Evolutionary conservation across 2,888 invertebrate species (phyloP).

Genomic region (Drosophila ezoana): DNA sequence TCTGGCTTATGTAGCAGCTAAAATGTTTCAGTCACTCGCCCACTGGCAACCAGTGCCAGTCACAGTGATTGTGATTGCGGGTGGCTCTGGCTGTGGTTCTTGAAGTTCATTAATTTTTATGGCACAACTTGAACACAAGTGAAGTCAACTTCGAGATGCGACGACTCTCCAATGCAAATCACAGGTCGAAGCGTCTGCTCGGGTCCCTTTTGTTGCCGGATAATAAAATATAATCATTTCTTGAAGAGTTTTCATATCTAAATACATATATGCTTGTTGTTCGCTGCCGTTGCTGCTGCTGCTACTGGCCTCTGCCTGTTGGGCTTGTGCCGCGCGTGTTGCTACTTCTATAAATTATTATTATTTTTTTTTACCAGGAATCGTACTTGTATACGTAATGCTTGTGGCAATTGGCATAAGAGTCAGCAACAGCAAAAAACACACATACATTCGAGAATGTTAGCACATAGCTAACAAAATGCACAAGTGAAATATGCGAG

Average conservation of each 20-base stretch:
- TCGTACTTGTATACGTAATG: conserved; percentile 3
- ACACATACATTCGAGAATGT: conserved; percentile 21
- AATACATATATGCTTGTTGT: conserved; percentile 46
- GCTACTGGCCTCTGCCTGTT: conserved; percentile 6
- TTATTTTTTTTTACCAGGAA: no score
- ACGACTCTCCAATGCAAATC: conserved; percentile 51
- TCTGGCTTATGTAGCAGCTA: conserved; percentile 55
- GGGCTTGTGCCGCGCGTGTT: conserved; percentile 50
- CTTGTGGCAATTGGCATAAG: conserved; percentile 40
- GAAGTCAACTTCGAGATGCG: conserved; percentile 34
- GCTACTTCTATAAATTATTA: conserved; percentile 32
- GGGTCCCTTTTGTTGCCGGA: conserved; percentile 46
- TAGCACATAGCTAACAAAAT: conserved; percentile 55
- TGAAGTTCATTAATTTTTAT: conserved; percentile 76
- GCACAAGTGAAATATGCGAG: conserved; percentile 30
- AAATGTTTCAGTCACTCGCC: conserved; percentile 25
- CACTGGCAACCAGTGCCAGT: conserved; percentile 2
- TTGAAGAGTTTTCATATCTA: conserved; percentile 36
- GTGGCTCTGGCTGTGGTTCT: conserved; percentile 4
- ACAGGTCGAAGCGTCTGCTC: conserved; percentile 30
- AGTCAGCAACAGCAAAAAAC: conserved; percentile 9
- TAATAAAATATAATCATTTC: conserved; percentile 62
- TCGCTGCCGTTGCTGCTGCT: conserved; percentile 13
- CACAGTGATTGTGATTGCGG: conserved; percentile 21
- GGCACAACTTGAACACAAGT: conserved; percentile 58